These are phyloP conservation scores for Dermolepida albohirtum DNA, from an alignment of 2,888 invertebrate species.

Conservation along the genomic window DNA sequence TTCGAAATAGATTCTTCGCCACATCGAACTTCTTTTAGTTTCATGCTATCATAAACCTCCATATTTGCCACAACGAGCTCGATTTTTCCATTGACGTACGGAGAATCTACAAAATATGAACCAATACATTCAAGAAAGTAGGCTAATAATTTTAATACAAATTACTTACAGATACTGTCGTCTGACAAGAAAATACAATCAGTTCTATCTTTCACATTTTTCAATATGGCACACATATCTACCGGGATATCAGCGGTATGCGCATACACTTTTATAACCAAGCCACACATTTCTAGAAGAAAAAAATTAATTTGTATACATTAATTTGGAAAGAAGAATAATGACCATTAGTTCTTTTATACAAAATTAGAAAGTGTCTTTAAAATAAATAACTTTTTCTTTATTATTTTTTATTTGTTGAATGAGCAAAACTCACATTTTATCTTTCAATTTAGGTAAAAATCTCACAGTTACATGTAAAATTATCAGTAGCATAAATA, in stretches of 20 bases:
- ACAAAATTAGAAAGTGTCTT: no score
- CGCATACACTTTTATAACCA: background rate
- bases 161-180: slow-evolving; percentile 12
- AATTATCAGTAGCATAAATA: no score
- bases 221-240: slow-evolving; percentile 9
- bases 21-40: slow-evolving; percentile 31
- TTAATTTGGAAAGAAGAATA: no score
- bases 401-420: no score
- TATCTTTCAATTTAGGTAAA: no score
- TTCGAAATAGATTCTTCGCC: background rate
- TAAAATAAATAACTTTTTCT: no score
- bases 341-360: no score
- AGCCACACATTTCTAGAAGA: slow-evolving; percentile 30
- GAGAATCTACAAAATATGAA: slow-evolving; percentile 22
- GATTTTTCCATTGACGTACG: slow-evolving; percentile 24
- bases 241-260: background rate
- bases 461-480: no score
- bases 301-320: no score
- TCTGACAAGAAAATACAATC: background rate
- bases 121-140: background rate
- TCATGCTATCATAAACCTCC: background rate
- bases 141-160: background rate
- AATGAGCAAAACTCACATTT: no score
- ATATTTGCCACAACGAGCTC: slow-evolving; percentile 6
- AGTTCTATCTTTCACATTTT: slow-evolving; percentile 1